Evolutionary conservation across 2,888 invertebrate species (phyloP), one percentile per base, ranked within the genome.

Genomic region (Rapana venosa): DNA sequence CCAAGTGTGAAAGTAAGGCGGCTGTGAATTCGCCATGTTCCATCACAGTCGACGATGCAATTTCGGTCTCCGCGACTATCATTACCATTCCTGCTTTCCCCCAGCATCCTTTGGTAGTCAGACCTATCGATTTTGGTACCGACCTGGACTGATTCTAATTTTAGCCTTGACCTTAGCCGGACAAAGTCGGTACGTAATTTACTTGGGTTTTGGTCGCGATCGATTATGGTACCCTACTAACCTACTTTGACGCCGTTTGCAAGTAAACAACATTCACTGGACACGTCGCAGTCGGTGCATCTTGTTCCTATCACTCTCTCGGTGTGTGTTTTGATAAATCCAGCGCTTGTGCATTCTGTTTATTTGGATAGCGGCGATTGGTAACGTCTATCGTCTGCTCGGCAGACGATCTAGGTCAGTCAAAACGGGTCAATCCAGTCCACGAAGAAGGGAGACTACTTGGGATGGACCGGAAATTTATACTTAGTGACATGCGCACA

Each of bases 401-500:
- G 15, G 35, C 17, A 8, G 36, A 83, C 13, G 58, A 86, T 86
- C 26, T 86, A 86, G 86, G 86, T 56, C 86, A 86, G n/a, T 58
- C 30, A 26, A 86, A 66, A 66, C 58, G 58, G 86, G 86, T 86
- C 86, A 86, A 32, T 32, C 30, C 35, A 35, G 32, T 86, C 66
- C 86, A 22, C n/a, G 61, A 47, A 36, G 17, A 89, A 32, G 88
- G 84, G 85, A 89, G 89, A 66, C 85, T 88, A 88, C 88, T 88
- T 61, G 79, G 36, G 74, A 70, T 47, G 81, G 77, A 89, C 91
- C 92, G 92, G 92, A 92, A 91, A 90, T 88, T 36, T 87, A 88
- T 87, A 84, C 90, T 90, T 74, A 81, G 87, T 35, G 90, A 86
- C 94, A 94, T 93, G 93, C 94, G 94, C 92, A 93, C 83, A 90